A percentile compares a stretch with the other conserved stretches of the same genome.
Evolutionary conservation across 2,888 invertebrate genomes (phyloP).

Genomic region (Pycnomerus fuliginosus): DNA sequence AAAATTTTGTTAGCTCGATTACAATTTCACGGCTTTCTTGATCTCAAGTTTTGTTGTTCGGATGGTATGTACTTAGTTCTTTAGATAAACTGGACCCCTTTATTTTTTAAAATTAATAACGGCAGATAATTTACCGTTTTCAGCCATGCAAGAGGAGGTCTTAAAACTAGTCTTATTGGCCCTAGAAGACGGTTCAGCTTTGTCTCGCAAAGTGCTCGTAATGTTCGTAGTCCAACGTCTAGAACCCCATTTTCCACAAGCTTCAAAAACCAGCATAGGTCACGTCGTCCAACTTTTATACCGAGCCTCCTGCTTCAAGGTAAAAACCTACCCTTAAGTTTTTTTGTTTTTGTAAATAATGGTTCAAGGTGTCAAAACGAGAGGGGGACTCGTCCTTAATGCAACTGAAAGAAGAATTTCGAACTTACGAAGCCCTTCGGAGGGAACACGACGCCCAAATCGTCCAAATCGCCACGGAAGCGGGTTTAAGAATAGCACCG

Average conservation of each 20-base stretch:
- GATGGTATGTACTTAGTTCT: too few species aligned
- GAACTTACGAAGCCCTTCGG: constrained; percentile 89
- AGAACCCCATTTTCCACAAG: constrained; percentile 93
- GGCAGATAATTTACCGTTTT: constrained; percentile 12
- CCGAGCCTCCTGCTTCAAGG: constrained; percentile 97
- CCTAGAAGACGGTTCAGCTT: constrained; percentile 90
- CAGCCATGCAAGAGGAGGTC: constrained; percentile 98
- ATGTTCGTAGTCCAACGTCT: constrained; percentile 98
- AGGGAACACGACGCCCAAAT: constrained; percentile 98
- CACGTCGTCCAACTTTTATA: constrained; percentile 98
- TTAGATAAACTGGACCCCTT: too few species aligned
- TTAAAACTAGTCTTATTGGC: constrained; percentile 90
- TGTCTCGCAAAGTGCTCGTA: constrained; percentile 92
- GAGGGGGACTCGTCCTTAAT: constrained; percentile 72
- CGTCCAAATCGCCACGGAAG: constrained; percentile 97
- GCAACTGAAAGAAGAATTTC: constrained; percentile 96
- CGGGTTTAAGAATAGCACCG: constrained; percentile 93
- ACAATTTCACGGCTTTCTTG: too few species aligned
- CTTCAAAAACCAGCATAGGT: constrained; percentile 98
- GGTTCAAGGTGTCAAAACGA: constrained; percentile 81
- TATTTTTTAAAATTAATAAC: constrained; percentile 4
- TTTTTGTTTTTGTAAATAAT: constrained; percentile 1
- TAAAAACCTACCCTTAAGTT: constrained; percentile 45
- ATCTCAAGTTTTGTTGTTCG: too few species aligned
- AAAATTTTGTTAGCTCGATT: too few species aligned